Evolutionary conservation across 2,888 invertebrate species (phyloP), one percentile per base, ranked within the genome.

Genomic region (Gortyna flavago): DNA sequence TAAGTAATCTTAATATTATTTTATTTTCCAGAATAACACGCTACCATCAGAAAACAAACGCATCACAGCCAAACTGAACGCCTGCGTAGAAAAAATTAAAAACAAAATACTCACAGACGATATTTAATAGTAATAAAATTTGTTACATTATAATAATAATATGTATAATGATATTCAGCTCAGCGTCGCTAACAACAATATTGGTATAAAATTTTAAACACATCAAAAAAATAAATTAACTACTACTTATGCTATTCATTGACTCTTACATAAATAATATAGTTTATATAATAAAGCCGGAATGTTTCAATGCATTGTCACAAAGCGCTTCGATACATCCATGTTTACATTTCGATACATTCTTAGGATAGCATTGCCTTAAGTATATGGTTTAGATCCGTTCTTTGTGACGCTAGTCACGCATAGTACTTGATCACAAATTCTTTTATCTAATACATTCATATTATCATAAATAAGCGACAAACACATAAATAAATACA

Each of bases 51-150:
- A 91, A 11, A 93, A 95, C 82, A 93, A 92, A 78, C 93, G 91
- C 77, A 94, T 95, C 64, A 89, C 87, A n/a, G 72, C 89, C n/a
- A 96, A 95, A 88, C 89, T 94, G n/a, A 93, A 89, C 61, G 85
- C 89, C 1, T 90, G 90, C 79, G 90, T 90, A 0, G 94, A 95
- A 80, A 90, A 91, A 88, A 93, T 94, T 79, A 96, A 95, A 90
- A 90, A 90, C 79, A 91, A 94, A 64, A 90, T 96, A 57, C 87
- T 95, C 82, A 88, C 91, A 85, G 94, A 95, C 89, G 91, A 95
- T 88, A 92, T 95, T 94, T 96, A 95, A 94, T 94, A 88, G 90
- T 89, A 89, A 89, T 92, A 93, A 84, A 93, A 93, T 91, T 91
- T 89, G 85, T 88, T 89, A 87, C 86, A 84, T 88, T 90, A 92